phyloP scores from a whole-genome alignment of 2,113 vertebrate genomes.

The Rissa tridactyla region DNA sequence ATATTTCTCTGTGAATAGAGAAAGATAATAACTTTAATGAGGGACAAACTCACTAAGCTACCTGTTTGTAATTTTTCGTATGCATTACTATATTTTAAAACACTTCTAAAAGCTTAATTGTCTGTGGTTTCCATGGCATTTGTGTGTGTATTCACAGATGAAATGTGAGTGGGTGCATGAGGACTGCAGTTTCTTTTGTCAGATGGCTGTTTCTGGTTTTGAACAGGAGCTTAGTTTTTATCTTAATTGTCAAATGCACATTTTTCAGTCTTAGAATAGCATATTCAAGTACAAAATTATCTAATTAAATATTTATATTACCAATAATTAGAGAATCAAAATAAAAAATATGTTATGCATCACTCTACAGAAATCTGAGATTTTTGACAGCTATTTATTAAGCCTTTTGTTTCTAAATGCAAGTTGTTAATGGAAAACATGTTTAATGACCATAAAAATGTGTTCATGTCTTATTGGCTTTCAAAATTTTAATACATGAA shows the following conservation, averaged over 20 bases:
- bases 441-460: neutral
- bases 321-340: neutral
- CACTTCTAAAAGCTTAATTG: neutral
- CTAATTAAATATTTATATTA: neutral
- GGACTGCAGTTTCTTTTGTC: neutral
- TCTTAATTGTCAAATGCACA: neutral
- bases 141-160: neutral
- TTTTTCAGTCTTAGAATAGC: neutral
- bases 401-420: neutral
- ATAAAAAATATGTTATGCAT: neutral
- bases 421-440: neutral
- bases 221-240: neutral
- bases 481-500: neutral
- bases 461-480: neutral
- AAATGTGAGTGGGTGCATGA: neutral
- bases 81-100: neutral
- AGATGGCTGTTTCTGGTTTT: neutral
- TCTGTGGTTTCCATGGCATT: neutral
- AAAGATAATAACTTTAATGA: neutral
- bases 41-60: neutral
- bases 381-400: neutral
- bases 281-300: neutral
- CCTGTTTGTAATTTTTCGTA: neutral
- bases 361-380: neutral
- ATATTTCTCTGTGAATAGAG: neutral